Percentiles rank a stretch among this genome's conserved stretches.
phyloP scores from a whole-genome alignment of 2,888 invertebrate genomes.

The Labia minor region DNA sequence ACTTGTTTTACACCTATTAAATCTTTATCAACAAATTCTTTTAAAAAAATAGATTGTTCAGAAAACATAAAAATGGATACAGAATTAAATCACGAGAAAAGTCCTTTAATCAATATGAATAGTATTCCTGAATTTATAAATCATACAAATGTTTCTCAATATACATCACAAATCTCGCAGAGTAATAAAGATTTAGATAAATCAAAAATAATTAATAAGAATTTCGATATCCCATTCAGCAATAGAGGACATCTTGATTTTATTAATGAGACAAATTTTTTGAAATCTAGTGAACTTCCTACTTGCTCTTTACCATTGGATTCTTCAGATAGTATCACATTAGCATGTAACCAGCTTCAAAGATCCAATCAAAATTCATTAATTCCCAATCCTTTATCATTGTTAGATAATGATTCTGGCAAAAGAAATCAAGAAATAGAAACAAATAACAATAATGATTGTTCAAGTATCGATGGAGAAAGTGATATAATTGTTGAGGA shows the following conservation, averaged over 20 bases:
- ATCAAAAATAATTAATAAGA: neutral
- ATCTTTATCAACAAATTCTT: neutral
- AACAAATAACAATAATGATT: slow-evolving; percentile 18
- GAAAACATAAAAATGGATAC: neutral
- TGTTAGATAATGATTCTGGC: neutral
- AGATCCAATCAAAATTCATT: slow-evolving; percentile 13
- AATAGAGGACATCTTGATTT: no score
- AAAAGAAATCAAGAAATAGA: neutral
- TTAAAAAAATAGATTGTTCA: neutral
- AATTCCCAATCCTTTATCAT: neutral
- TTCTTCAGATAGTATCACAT: neutral
- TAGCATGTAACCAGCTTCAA: neutral
- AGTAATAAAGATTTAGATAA: neutral
- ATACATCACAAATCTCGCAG: neutral
- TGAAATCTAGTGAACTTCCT: neutral
- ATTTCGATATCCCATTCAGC: no score
- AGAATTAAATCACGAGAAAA: neutral
- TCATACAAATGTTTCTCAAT: neutral
- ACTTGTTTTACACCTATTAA: slow-evolving; percentile 13
- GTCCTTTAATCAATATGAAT: neutral
- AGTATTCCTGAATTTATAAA: neutral
- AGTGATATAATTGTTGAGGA: slow-evolving; percentile 26
- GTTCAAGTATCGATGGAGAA: slow-evolving; percentile 24
- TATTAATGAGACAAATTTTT: neutral
- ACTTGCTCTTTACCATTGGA: neutral